Conservation (phyloP, 2,113 vertebrate genomes). For the Saiga tatarica region DNA sequence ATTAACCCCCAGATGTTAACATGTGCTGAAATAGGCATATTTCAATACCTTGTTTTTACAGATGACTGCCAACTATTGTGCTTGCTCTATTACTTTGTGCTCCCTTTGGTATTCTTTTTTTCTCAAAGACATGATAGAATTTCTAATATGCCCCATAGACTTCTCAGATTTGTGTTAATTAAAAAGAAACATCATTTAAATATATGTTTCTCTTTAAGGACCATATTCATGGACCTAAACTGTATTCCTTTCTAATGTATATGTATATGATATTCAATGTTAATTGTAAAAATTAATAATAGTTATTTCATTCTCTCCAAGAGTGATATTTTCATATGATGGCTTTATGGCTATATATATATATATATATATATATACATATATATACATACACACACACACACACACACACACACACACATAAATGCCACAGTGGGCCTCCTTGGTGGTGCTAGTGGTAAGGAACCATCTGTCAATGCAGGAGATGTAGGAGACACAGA, state of each 20-base stretch:
- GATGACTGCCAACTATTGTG: background rate
- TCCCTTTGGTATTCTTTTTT: background rate
- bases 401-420: no score
- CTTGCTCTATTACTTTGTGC: background rate
- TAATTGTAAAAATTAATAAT: background rate
- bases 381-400: background rate
- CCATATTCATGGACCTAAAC: background rate
- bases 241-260: background rate
- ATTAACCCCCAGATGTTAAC: background rate
- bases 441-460: background rate
- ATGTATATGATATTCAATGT: background rate
- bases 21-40: background rate
- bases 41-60: background rate
- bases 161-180: slow-evolving; percentile 23
- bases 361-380: background rate
- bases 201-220: background rate
- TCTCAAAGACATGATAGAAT: background rate
- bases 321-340: background rate
- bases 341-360: background rate
- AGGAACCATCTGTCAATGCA: background rate
- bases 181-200: slow-evolving; percentile 17
- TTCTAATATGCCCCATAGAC: background rate
- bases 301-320: background rate
- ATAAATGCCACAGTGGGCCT: background rate
- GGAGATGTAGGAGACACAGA: background rate